Evolutionary conservation across 2,888 invertebrate genomes (phyloP), one percentile per base, ranked within the genome.

Genomic region (Dynastes grantii): DNA sequence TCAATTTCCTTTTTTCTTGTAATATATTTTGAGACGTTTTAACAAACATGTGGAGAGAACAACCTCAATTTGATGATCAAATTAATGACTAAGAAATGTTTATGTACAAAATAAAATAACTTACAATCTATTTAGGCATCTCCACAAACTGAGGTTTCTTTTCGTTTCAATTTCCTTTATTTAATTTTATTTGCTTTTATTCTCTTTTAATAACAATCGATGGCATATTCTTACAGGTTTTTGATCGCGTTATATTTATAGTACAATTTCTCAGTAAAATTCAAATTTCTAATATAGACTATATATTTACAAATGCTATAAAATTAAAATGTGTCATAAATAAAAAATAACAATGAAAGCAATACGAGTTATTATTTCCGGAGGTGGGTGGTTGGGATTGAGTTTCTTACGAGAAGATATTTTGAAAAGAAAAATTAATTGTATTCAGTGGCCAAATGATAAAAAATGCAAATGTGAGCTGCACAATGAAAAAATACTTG

Each of bases 141-240:
- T 83, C 78, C 80, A 82, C 82, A 83, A 83, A 84, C 81, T 83
- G 83, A 84, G 84, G 84, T 84, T 82, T 67, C 78, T 65, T 68
- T 75, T 75, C 73, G 63, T 75, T 75, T 75, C 40, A 75, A 75
- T 75, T 75, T 58, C 73, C 45, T 55, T 75, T 75, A 55, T 55
- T 75, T 63, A 63, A 61, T 27, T 79, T 79, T 68, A 64, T 76
- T 45, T 77, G 55, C 40, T 80, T 58, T 73, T 49, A 78, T 75
- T 75, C 77, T 70, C 68, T 76, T 64, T 68, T 51, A 68, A 51
- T 68, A 51, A 51, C 51, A 75, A 40, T 73, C 71, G 51, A 75
- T 75, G 73, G 73, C 55, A 75, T 49, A 75, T 37, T 73, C 49
- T 71, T 58, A 71, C 53, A 73, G 37, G 58, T 75, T 75, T 61